phyloP scores from a whole-genome alignment of 2,888 invertebrate genomes.

The Pyrrhia umbra region DNA sequence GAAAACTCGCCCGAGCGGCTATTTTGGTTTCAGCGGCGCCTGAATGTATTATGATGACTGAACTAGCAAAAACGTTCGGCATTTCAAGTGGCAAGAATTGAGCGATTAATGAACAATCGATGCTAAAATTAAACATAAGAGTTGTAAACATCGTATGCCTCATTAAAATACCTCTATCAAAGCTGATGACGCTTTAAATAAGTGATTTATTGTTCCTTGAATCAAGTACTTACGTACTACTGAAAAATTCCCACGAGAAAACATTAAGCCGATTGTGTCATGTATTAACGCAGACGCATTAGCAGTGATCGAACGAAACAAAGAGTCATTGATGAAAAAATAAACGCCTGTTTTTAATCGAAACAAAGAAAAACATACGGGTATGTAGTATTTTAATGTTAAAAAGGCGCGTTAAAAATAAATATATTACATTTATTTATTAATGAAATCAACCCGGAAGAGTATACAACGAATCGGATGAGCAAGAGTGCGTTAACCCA shows the following conservation, averaged over 20 bases:
- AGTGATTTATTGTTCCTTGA: slow-evolving; percentile 39
- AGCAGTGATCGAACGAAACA: slow-evolving; percentile 43
- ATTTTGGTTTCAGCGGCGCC: slow-evolving; percentile 79
- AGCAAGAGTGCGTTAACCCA: slow-evolving; percentile 82
- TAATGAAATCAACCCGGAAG: slow-evolving; percentile 75
- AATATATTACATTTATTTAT: slow-evolving; percentile 53
- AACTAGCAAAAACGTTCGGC: slow-evolving; percentile 78
- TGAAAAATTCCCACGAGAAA: slow-evolving; percentile 59
- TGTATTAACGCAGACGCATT: slow-evolving; percentile 45
- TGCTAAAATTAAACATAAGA: slow-evolving; percentile 58
- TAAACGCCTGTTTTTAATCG: slow-evolving; percentile 22
- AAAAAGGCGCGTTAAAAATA: slow-evolving; percentile 60
- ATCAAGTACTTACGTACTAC: slow-evolving; percentile 24
- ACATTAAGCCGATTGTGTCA: slow-evolving; percentile 46
- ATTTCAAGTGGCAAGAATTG: slow-evolving; percentile 76
- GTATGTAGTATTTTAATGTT: slow-evolving; percentile 22
- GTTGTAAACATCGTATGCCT: slow-evolving; percentile 43
- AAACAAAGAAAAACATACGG: background rate
- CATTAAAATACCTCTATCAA: slow-evolving; percentile 42
- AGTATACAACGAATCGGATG: slow-evolving; percentile 72
- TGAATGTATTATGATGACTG: slow-evolving; percentile 79
- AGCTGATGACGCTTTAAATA: slow-evolving; percentile 39
- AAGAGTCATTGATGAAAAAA: slow-evolving; percentile 56
- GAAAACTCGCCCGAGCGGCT: slow-evolving; percentile 77
- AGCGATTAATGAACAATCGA: slow-evolving; percentile 69